These are phyloP conservation scores for Cyclophora punctaria DNA, from an alignment of 2,888 invertebrate genomes.

Conservation along the genomic window DNA sequence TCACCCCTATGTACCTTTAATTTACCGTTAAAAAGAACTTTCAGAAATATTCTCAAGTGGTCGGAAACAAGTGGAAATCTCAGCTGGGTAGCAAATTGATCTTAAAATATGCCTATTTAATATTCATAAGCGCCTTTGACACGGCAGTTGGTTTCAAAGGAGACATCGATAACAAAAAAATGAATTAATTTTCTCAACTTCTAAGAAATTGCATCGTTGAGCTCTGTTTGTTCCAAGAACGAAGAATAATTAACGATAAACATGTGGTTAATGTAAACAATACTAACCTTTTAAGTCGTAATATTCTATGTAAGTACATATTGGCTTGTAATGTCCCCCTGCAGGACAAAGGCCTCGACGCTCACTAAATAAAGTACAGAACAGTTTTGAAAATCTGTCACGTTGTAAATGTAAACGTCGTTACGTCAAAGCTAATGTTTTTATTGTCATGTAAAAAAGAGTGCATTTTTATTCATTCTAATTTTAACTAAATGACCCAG, in stretches of 20 bases:
- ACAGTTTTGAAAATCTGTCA: no score
- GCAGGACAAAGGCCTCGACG: no score
- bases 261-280: no score
- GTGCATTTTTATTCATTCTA: conserved; percentile 60
- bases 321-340: no score
- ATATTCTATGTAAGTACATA: no score
- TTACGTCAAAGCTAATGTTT: conserved; percentile 37
- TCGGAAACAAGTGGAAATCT: background rate
- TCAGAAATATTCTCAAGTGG: conserved; percentile 8
- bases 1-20: no score
- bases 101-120: conserved; percentile 47
- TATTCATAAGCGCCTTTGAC: conserved; percentile 53
- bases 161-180: conserved; percentile 20
- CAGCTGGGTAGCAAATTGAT: conserved; percentile 41
- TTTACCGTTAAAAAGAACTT: background rate
- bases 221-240: conserved; percentile 2
- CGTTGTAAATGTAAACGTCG: conserved; percentile 3
- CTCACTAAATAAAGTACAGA: no score
- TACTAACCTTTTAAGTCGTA: no score
- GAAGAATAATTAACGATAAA: no score
- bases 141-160: conserved; percentile 20
- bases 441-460: conserved; percentile 54
- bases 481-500: conserved; percentile 61
- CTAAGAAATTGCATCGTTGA: background rate
- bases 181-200: conserved; percentile 3